Evolutionary conservation across 2,113 vertebrate species (phyloP), one percentile per base, ranked within the genome.

Genomic region (Hyla sarda): DNA sequence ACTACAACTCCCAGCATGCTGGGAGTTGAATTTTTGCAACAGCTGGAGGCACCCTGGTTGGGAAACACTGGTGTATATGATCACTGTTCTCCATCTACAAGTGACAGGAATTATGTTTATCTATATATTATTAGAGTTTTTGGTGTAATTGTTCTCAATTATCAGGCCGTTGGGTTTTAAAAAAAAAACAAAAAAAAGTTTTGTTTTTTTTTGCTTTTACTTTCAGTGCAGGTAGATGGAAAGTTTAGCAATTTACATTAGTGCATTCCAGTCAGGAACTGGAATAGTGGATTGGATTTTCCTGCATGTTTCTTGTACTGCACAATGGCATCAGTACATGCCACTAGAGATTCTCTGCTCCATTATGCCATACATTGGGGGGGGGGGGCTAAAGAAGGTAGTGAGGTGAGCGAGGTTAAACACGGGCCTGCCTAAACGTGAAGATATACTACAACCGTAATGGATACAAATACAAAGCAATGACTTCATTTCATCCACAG

Each of bases 401-500:
- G 58, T 32, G 17, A 37, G 69, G 72, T 58, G 56, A 65, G 58
- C 48, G 17, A 37, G 69, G 37, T 80, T 80, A 82, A 37, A 60
- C 62, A 74, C 52, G 62, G 77, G 52, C 85, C 85, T 82, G 78
- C 81, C 77, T 82, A 69, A 52, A 62, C 19, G 77, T 73, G 54
- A 79, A 87, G 65, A 73, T 74, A 74, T 50, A 82, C 65, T 82
- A 87, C 76, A 82, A 72, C 65, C 11, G 34, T 58, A 87, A n/a
- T 82, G 78, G 77, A 87, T 74, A 95, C 95, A 95, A 91, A 95
- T 90, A 95, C 92, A 94, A 89, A 89, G 89, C 90, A 95, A 94
- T 91, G 92, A 92, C 92, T 89, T 90, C 89, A 88, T 88, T 94
- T 90, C 92, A 92, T 92, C 91, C 91, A 96, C 95, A 96, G 90